These are phyloP conservation scores for Trichomalopsis sarcophagae DNA, from an alignment of 1,140 invertebrate species.

Conservation along the genomic window DNA sequence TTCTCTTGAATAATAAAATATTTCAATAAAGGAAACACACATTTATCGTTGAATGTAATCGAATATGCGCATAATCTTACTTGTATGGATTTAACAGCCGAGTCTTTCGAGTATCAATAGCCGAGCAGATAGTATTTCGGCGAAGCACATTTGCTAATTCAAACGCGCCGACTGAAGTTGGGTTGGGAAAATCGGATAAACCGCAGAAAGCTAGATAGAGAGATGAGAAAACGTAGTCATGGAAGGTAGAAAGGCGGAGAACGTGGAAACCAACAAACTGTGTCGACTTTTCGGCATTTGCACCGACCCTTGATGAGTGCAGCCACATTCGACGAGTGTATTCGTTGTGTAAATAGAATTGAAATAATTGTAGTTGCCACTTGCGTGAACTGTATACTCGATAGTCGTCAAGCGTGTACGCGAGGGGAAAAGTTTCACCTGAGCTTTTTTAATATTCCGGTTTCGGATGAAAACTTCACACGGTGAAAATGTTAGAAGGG, in stretches of 20 bases:
- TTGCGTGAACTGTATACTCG: not conserved
- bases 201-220: not conserved
- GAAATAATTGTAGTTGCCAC: not conserved
- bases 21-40: no score
- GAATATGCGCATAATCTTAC: no score
- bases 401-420: no score
- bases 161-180: slow-evolving; percentile 1
- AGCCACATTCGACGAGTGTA: not conserved
- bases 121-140: not conserved
- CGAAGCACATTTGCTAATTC: not conserved
- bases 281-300: not conserved
- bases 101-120: slow-evolving; percentile 5
- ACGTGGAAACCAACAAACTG: not conserved
- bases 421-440: no score
- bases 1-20: no score
- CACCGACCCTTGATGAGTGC: not conserved
- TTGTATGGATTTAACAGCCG: not conserved
- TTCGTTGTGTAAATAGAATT: not conserved
- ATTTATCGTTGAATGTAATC: no score
- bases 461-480: no score
- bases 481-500: no score
- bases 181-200: not conserved
- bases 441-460: no score
- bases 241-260: not conserved
- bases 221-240: not conserved